Evolutionary conservation across 2,113 vertebrate species (phyloP).

Genomic region (Aix galericulata): DNA sequence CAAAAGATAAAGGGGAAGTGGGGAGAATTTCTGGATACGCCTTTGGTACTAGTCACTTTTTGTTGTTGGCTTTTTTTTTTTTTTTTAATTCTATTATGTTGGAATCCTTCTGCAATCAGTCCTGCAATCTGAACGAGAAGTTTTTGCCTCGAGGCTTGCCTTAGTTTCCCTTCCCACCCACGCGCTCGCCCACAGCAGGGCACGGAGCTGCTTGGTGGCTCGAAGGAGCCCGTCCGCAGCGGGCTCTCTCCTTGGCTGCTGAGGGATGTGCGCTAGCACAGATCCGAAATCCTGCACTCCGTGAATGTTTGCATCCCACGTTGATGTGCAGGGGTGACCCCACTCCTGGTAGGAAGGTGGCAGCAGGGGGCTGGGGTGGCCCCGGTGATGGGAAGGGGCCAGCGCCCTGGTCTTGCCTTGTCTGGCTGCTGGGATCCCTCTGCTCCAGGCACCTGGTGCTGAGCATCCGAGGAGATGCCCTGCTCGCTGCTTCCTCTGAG

Average conservation of each 20-base stretch:
- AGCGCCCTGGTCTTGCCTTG: too few species aligned
- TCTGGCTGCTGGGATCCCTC: too few species aligned
- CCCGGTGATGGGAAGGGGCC: too few species aligned
- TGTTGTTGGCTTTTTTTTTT: not conserved
- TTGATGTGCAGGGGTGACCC: not conserved
- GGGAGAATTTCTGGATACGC: not conserved
- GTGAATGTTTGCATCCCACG: not conserved
- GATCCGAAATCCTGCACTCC: not conserved
- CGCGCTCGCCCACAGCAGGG: not conserved
- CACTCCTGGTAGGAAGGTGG: not conserved
- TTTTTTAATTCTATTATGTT: not conserved
- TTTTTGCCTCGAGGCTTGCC: constrained; percentile 12
- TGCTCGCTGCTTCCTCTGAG: not conserved
- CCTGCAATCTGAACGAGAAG: not conserved
- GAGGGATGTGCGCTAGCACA: not conserved
- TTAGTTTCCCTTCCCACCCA: not conserved
- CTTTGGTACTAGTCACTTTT: constrained; percentile 5
- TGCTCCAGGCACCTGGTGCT: too few species aligned
- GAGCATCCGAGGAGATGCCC: not conserved
- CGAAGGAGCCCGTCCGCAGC: not conserved
- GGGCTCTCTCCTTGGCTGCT: fast-evolving
- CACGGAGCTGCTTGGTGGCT: not conserved
- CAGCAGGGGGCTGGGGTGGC: too few species aligned
- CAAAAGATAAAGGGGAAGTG: not conserved
- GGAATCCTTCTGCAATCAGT: not conserved